Evolutionary conservation across 2,113 vertebrate species (phyloP).

Genomic region (Takifugu flavidus): DNA sequence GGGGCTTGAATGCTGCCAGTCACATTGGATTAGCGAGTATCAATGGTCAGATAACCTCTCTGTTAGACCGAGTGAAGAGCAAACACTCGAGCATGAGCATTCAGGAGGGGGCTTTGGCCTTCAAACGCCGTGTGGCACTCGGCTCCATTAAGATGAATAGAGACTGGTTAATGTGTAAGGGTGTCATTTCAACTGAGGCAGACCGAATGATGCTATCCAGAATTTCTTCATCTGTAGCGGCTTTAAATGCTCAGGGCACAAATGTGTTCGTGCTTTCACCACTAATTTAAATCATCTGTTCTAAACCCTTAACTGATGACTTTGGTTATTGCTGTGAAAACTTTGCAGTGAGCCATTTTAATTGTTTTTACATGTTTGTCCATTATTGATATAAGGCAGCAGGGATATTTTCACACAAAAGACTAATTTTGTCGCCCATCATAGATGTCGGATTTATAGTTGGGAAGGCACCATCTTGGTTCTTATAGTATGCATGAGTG

Average conservation of each 20-base stretch:
- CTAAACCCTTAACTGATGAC: neutral
- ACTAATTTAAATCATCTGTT: slow-evolving; percentile 22
- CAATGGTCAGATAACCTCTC: slow-evolving; percentile 73
- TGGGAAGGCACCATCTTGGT: slow-evolving; percentile 16
- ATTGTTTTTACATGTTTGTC: neutral
- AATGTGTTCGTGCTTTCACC: slow-evolving; percentile 26
- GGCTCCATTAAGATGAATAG: slow-evolving; percentile 45
- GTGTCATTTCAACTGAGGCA: slow-evolving; percentile 16
- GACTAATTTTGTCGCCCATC: slow-evolving; percentile 2
- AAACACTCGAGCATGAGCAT: slow-evolving; percentile 59
- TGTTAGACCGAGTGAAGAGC: slow-evolving; percentile 64
- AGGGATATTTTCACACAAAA: slow-evolving; percentile 19
- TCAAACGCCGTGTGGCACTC: slow-evolving; percentile 55
- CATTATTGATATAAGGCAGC: slow-evolving; percentile 12
- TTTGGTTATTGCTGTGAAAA: too few species aligned
- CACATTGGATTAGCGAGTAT: slow-evolving; percentile 67
- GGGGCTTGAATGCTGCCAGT: slow-evolving; percentile 56
- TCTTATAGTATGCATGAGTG: slow-evolving; percentile 15
- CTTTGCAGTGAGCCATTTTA: neutral
- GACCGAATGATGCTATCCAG: slow-evolving; percentile 13
- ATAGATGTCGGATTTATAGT: slow-evolving; percentile 11
- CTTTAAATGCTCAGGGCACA: slow-evolving; percentile 19
- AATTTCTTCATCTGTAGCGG: slow-evolving; percentile 17
- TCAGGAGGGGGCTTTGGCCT: slow-evolving; percentile 49
- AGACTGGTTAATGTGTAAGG: slow-evolving; percentile 49